phyloP scores from a whole-genome alignment of 2,113 vertebrate genomes.

The Odontophorus gujanensis region DNA sequence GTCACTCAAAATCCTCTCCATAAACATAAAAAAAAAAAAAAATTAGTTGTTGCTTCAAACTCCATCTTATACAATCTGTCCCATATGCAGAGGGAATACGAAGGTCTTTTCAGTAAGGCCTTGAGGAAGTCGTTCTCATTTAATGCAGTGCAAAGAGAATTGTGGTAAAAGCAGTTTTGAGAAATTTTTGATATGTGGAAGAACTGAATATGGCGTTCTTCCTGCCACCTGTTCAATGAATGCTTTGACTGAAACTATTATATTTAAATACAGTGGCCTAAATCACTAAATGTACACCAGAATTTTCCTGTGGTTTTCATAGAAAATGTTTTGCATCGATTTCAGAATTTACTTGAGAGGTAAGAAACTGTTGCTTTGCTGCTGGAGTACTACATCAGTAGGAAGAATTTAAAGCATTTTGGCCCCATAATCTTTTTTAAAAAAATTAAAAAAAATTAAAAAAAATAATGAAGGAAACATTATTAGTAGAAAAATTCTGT shows the following conservation, averaged over 20 bases:
- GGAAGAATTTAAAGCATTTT: neutral
- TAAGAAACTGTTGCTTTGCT: neutral
- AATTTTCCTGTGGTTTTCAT: neutral
- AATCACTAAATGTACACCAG: neutral
- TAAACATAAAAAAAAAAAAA: neutral
- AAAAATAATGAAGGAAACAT: neutral
- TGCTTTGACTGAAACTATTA: neutral
- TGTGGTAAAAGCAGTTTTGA: neutral
- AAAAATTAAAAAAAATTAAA: no score
- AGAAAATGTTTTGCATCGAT: neutral
- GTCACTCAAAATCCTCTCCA: neutral
- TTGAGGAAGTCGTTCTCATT: neutral
- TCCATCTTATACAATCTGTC: neutral
- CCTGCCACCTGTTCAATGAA: neutral
- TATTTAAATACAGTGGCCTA: neutral
- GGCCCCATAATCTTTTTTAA: neutral
- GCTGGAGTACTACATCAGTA: neutral
- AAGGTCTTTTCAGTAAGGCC: neutral
- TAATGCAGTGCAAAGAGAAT: rapidly evolving
- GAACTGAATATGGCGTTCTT: neutral
- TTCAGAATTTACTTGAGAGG: neutral
- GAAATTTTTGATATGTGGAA: neutral
- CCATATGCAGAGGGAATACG: neutral
- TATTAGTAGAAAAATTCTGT: neutral
- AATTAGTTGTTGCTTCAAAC: neutral